These are phyloP conservation scores for Molorchus minor DNA, from an alignment of 2,888 invertebrate genomes.

Conservation along the genomic window DNA sequence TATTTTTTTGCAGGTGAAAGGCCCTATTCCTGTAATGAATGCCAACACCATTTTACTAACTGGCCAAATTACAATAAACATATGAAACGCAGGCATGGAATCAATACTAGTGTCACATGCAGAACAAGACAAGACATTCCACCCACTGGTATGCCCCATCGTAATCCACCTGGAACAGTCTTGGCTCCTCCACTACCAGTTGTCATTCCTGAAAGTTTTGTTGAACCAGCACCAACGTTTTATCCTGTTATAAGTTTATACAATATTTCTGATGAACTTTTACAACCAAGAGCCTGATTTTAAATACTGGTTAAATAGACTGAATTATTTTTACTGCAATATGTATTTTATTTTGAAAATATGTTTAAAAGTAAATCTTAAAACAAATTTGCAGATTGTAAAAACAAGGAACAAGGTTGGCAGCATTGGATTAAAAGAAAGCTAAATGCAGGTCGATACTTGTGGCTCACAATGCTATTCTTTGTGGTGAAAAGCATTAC, in stretches of 20 bases:
- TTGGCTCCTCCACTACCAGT: constrained; percentile 58
- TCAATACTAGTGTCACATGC: constrained; percentile 62
- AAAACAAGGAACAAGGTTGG: too few species aligned
- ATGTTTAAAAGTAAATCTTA: too few species aligned
- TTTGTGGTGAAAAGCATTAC: too few species aligned
- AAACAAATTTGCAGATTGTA: too few species aligned
- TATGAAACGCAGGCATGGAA: constrained; percentile 78
- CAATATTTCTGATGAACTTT: constrained; percentile 57
- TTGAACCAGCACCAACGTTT: constrained; percentile 49
- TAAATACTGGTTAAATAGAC: background rate
- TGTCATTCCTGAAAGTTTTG: constrained; percentile 46
- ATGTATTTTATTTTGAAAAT: background rate
- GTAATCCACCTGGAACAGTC: constrained; percentile 62
- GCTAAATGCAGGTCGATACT: too few species aligned
- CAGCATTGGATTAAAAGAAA: too few species aligned
- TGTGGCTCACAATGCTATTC: too few species aligned
- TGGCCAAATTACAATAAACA: constrained; percentile 88
- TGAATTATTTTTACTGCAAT: background rate
- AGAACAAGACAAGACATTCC: constrained; percentile 62
- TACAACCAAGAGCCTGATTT: constrained; percentile 49
- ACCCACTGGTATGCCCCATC: constrained; percentile 61
- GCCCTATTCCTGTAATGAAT: constrained; percentile 77
- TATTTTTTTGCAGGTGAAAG: constrained; percentile 62
- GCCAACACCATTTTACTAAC: constrained; percentile 79
- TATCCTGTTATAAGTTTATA: constrained; percentile 59